Percentiles rank a stretch among this genome's conserved stretches.
These are phyloP conservation scores for Drosophila neotestacea DNA, from an alignment of 2,888 invertebrate genomes.

Conservation along the genomic window DNA sequence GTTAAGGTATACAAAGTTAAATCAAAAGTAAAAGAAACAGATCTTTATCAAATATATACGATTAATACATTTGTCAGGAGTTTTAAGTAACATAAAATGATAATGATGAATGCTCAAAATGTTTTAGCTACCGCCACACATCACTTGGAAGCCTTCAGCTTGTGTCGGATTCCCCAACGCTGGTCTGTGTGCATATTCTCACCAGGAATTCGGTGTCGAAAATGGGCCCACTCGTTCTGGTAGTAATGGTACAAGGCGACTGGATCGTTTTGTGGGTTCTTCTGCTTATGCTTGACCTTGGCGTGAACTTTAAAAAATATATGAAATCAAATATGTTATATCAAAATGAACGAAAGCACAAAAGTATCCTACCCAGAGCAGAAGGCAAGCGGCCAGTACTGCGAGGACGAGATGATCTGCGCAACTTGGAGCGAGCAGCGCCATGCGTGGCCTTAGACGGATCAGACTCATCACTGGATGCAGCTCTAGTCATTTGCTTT, in stretches of 20 bases:
- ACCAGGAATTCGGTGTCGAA: slow-evolving; percentile 90
- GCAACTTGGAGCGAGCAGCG: slow-evolving; percentile 18
- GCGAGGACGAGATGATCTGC: slow-evolving; percentile 45
- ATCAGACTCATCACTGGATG: slow-evolving; percentile 38
- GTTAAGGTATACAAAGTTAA: no score
- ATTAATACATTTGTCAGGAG: not conserved
- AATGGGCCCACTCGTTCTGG: slow-evolving; percentile 90
- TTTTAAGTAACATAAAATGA: not conserved
- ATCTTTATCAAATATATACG: no score
- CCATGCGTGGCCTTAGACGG: not conserved
- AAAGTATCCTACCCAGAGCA: slow-evolving; percentile 23
- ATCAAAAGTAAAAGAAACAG: no score
- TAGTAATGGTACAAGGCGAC: slow-evolving; percentile 92
- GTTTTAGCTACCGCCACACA: not conserved
- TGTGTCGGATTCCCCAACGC: slow-evolving; percentile 90
- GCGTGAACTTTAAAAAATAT: slow-evolving; percentile 54
- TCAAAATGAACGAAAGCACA: not conserved
- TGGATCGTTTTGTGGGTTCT: slow-evolving; percentile 86
- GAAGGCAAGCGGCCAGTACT: slow-evolving; percentile 28
- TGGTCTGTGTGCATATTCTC: slow-evolving; percentile 89
- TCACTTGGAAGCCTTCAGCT: slow-evolving; percentile 85
- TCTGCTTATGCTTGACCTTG: slow-evolving; percentile 48
- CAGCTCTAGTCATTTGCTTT: not conserved
- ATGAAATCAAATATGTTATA: not conserved
- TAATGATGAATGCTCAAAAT: no score